Evolutionary conservation across 1,140 invertebrate species (phyloP), one percentile per base, ranked within the genome.

Genomic region (Trypoxylus dichotomus): DNA sequence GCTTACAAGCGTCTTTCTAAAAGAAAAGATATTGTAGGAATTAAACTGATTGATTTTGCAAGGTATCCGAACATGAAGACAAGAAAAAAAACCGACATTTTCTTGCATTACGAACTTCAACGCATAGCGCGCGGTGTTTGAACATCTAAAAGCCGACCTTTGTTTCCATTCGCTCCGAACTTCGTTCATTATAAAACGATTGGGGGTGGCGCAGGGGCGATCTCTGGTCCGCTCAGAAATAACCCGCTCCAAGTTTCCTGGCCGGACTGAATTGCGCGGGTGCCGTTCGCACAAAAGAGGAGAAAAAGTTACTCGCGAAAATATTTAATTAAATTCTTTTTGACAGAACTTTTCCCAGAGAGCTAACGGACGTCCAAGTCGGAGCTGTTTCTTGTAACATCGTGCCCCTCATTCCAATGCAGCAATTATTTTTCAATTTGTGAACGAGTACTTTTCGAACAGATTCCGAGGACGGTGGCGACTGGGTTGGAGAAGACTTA

Each of bases 251-350:
- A 47, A 47, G 43, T 47, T 47, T 47, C n/a, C 43, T 47, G 6
- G 43, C n/a, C 13, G 43, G n/a, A 15, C n/a, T 13, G 13, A 47
- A 47, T 11, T 13, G 7, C 43, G 43, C 43, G 7, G 43, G n/a
- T 13, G 13, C 6, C 43, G 11, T 13, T 7, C 43, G 11, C 43
- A 15, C 11, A 47, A 13, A 47, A 47, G n/a, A 47, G 43, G n/a
- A 47, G 43, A 47, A n/a, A 47, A 47, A 47, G 43, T 47, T 47
- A 47, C 13, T 47, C 43, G 43, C 43, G 13, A 47, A 47, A 47
- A 47, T 47, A 47, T 47, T 47, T 47, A 47, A 47, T 47, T 47
- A 47, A 47, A 47, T 47, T 47, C 43, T 47, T 47, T 47, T 47
- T 47, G 43, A 47, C 43, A 47, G 43, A 47, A 47, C 43, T 47